Evolutionary conservation across 2,797 vertebrate genomes (phyloP), one percentile per base, ranked within the genome.

Genomic region (Xiphorhynchus erythropygius): DNA sequence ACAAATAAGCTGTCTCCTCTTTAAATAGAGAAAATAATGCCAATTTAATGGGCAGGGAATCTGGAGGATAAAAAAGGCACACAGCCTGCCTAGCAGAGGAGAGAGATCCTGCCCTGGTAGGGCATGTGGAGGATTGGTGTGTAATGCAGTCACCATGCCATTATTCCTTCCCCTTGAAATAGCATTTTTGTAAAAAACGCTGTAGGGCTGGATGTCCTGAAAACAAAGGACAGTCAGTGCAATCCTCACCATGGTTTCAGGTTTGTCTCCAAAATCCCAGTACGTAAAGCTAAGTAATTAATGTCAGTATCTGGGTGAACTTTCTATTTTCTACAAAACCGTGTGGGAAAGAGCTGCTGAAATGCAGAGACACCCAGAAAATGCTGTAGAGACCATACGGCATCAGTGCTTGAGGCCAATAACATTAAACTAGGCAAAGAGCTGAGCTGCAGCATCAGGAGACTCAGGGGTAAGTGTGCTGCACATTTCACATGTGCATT

Each of bases 381-480:
- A 10, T 1, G 0, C 22, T 19, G 17, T 23, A 60, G 47, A 62
- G 33, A 33, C n/a, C 0, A 0, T 21, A 28, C 27, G 7, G 3
- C 0, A 0, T 41, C 11, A 2, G 52, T 64, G 71, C 56, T 74
- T 30, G 52, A 65, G 25, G 44, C 57, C 37, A 21, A 11, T 24
- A 67, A n/a, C 69, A 53, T 44, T 46, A 88, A 32, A 32, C 79
- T 55, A 22, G 52, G 47, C 59, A 81, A 62, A 47, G 57, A 64
- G 18, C 39, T 47, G 59, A 78, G 32, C 59, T 8, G 1, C n/a
- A 50, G 76, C 53, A 53, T n/a, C 53, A 28, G 59, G 47, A 49
- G 57, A 27, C 39, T 69, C 39, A 4, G 27, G 67, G 37, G 42
- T 74, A 82, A 78, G 81, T 3, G 33, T 3, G 2, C 57, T 10